Evolutionary conservation across 2,888 invertebrate genomes (phyloP), one percentile per base, ranked within the genome.

Genomic region (Drosophila barbarae): DNA sequence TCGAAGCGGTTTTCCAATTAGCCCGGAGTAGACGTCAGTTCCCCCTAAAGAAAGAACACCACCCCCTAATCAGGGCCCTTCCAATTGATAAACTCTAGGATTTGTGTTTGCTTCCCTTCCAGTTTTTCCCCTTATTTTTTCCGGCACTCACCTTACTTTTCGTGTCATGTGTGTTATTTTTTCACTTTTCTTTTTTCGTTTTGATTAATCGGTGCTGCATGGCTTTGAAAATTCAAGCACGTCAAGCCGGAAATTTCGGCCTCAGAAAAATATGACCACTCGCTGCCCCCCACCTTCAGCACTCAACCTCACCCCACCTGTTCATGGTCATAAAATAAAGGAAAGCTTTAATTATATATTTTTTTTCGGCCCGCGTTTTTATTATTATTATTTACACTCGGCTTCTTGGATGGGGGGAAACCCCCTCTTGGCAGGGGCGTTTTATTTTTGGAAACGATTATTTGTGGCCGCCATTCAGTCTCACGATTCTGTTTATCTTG

Each of bases 351-450:
- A 60, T 72, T 67, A 61, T 70, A 65, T 75, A 32, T 47, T 26
- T 41, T 18, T 18, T 46, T 61, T 69, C 52, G 55, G 55, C 41
- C 51, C 38, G 34, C 51, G 50, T 74, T 59, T 50, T 67, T 63
- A 72, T 78, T 77, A 30, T 18, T 77, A 46, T 46, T 79, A 74
- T 77, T 73, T 69, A 70, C 55, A 64, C 53, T 39, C 42, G 18
- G 3, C 36, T 55, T 50, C 46, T 55, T 15, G 66, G 47, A 23
- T 26, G 23, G 38, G 49, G 49, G 61, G 12, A 41, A 51, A 3
- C 44, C 12, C 44, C 15, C 44, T 30, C 50, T 63, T 50, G 32
- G 32, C 38, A 28, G 34, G 41, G 34, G 44, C 23, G 41, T 59
- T 61, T 60, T 60, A 56, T 51, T 69, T 68, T 60, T 32, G 53